Evolutionary conservation across 92 coral and sea anemone species (phyloP), one percentile per base, ranked within the genome.

Genomic region (Phenganax marumi): DNA sequence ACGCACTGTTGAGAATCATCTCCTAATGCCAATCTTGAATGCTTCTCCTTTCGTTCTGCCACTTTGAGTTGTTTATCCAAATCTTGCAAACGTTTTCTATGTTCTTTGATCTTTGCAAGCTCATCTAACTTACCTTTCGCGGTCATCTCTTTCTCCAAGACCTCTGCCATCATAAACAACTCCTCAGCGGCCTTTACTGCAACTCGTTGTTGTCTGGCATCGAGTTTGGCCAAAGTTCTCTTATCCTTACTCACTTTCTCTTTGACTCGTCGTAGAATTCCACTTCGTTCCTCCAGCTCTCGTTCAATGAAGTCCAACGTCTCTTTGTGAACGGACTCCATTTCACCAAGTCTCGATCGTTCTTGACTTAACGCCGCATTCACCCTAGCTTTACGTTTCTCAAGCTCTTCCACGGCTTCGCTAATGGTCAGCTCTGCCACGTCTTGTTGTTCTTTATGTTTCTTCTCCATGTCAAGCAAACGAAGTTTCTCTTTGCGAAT

Each of bases 131-230:
- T 95, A 8, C 98, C 98, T 17, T 92, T 95, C 68, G 90, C 97
- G 33, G 93, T 92, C 98, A 95, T 95, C 81, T 95, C 98, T 81
- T 92, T 92, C 88, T 95, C 98, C 43, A 95, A 86, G 46, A 95
- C 72, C 52, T 95, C 98, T 11, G 98, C 98, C 98, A 95, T 95
- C 64, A 95, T 70, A 84, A 95, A 95, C 8, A 95, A 78, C 76
- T 95, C 98, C 85, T 95, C 98, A 6, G 98, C 98, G 3, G 98
- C 98, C 54, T 93, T 87, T 48, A 97, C 95, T 6, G 98, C 98
- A 39, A 93, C 92, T 24, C 98, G 81, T 82, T 95, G 98, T 79
- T 95, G 98, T 75, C 98, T 64, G 25, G 90, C 98, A 55, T 95
- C 98, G 39, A 95, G 87, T 82, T 95, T 95, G 0, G 98, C 93